phyloP scores from a whole-genome alignment of 2,888 invertebrate species.

The Heteromurus nitidus region DNA sequence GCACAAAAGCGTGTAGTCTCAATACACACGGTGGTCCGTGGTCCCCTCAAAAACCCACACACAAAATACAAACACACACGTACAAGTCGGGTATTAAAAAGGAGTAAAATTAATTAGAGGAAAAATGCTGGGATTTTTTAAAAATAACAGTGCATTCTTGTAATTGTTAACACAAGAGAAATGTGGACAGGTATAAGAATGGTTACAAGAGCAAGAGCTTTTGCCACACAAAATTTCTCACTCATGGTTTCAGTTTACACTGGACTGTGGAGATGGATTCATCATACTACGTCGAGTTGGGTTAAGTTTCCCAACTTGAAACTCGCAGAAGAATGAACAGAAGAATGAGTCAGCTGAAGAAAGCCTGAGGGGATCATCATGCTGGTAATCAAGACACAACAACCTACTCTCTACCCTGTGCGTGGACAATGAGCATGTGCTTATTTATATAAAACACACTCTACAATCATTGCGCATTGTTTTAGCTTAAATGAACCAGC shows the following conservation, averaged over 20 bases:
- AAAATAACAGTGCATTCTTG: conserved; percentile 41
- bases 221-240: too few species aligned
- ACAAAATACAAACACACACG: conserved; percentile 44
- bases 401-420: too few species aligned
- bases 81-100: conserved; percentile 58
- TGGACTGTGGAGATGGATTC: conserved; percentile 22
- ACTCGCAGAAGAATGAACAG: conserved; percentile 50
- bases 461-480: too few species aligned
- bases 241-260: too few species aligned
- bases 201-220: too few species aligned
- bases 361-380: conserved; percentile 70
- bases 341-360: conserved; percentile 60
- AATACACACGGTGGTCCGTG: conserved; percentile 52
- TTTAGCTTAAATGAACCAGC: too few species aligned
- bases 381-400: conserved; percentile 71
- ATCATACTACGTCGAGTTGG: background rate
- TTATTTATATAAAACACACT: too few species aligned
- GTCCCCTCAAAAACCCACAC: conserved; percentile 53
- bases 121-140: conserved; percentile 53
- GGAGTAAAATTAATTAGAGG: conserved; percentile 62
- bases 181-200: too few species aligned
- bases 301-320: background rate
- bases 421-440: too few species aligned
- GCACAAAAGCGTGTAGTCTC: background rate
- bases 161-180: conserved; percentile 51